Evolutionary conservation across 2,113 vertebrate species (phyloP), one percentile per base, ranked within the genome.

Genomic region (Protobothrops flavoviridis): DNA sequence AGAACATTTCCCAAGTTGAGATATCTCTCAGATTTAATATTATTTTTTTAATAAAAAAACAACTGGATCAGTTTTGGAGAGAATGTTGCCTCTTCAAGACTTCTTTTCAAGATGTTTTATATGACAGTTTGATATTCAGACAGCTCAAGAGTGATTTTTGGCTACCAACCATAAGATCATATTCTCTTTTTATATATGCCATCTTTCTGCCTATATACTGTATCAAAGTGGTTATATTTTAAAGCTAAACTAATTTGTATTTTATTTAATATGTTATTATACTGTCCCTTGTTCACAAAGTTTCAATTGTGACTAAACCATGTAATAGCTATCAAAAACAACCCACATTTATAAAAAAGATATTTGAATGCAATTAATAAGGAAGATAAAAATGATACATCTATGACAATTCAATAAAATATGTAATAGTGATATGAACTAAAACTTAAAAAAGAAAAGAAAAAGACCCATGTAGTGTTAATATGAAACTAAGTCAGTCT

Each of bases 221-320:
- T 69, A 69, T 69, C 64, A 86, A 86, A 3, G 10, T 45, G 21
- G 23, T 26, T 48, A 86, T 48, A 48, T 85, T 45, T 85, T 23
- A 85, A 43, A 85, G 23, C 23, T 85, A 85, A 85, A 86, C 10
- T 23, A 26, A 86, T 92, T 94, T 96, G 59, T 12, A 64, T 94
- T 59, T 33, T 90, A 95, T 94, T 81, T 91, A 48, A 24, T 86
- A 24, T 5, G 11, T 90, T 94, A 7, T 86, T 48, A 1, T 45
- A 1, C 20, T 85, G 48, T 52, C 85, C 48, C 39, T 87, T 29
- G 11, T 0, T 88, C 29, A 55, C 29, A 88, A 55, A 3, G 29
- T 55, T 88, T 88, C 15, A 53, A 10, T 33, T 20, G 87, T n/a
- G 17, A 8, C 3, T 55, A 55, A 88, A 88, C 33, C 5, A 88